A percentile compares a stretch with the other conserved stretches of the same genome.
Evolutionary conservation across 2,797 vertebrate genomes (phyloP).

Genomic region (Salmo trutta): DNA sequence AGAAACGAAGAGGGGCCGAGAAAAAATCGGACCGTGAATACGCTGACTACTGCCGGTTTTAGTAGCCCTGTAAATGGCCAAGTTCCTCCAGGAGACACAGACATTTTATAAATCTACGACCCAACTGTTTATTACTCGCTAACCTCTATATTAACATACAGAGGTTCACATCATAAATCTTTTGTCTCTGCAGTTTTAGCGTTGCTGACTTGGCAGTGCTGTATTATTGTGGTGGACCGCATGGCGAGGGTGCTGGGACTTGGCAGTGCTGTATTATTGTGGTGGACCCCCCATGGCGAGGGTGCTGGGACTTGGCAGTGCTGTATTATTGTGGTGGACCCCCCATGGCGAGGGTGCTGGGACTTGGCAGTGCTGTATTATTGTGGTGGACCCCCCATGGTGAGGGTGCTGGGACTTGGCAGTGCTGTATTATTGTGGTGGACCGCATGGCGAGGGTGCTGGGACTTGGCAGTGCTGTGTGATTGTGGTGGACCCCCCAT

Average conservation of each 20-base stretch:
- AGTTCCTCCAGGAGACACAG: conserved; percentile 26
- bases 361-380: no score
- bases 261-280: not conserved
- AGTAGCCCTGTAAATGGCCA: not conserved
- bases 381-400: no score
- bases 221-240: not conserved
- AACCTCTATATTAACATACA: conserved; percentile 1
- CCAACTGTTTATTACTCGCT: conserved; percentile 10
- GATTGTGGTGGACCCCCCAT: not conserved
- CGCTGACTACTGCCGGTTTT: conserved; percentile 11
- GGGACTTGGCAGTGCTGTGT: no score
- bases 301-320: not conserved
- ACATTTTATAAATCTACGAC: conserved; percentile 11
- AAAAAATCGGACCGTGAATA: conserved; percentile 23
- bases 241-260: not conserved
- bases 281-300: not conserved
- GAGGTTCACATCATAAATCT: not conserved
- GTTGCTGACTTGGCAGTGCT: conserved; percentile 1
- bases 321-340: no score
- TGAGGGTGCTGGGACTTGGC: no score
- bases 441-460: no score
- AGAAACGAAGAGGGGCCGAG: conserved; percentile 9
- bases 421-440: no score
- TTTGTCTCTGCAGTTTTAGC: conserved; percentile 2
- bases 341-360: no score